Evolutionary conservation across 1,140 invertebrate species (phyloP), one percentile per base, ranked within the genome.

Genomic region (Euura saliciscinereae): DNA sequence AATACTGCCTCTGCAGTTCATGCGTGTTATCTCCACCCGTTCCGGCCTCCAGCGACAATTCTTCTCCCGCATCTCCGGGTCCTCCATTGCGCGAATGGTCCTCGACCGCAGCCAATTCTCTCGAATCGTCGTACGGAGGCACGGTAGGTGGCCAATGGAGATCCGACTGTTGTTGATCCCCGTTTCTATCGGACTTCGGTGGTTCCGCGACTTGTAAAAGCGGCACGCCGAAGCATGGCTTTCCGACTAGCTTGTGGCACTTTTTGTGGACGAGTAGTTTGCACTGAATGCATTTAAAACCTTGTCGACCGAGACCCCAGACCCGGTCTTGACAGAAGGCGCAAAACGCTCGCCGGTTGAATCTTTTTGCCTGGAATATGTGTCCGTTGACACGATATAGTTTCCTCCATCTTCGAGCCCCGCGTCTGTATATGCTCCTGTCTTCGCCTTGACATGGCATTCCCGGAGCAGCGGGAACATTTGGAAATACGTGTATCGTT

Each of bases 261-360:
- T 99, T 98, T 89, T 99, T 99, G 90, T 99, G 99, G 45, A 99
- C 98, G 77, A 99, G 91, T 74, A 99, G 88, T 86, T 99, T 99
- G 89, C 99, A 99, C 84, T 98, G 97, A 78, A 97, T 97, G 88
- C 99, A 99, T 86, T 99, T 99, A 91, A 98, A 99, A 68, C 99
- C 98, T 87, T 99, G 98, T 64, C 98, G 91, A 6, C 99, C 99
- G 66, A 99, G 90, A 7, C 99, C 99, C 98, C 98, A 99, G 78
- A 99, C 99, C 10, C 97, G 93, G 89, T 99, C 98, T 78, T 95
- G 92, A 87, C 98, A 99, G 88, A 95, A 99, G 75, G 96, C 96
- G 91, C 98, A 99, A 86, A 97, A 97, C 68, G 98, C 98, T 88
- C 95, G 92, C 90, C 97, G 92, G 90, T 99, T 99, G 87, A 99